These are phyloP conservation scores for Onychomys torridus DNA, from an alignment of 2,797 vertebrate genomes.

Conservation along the genomic window DNA sequence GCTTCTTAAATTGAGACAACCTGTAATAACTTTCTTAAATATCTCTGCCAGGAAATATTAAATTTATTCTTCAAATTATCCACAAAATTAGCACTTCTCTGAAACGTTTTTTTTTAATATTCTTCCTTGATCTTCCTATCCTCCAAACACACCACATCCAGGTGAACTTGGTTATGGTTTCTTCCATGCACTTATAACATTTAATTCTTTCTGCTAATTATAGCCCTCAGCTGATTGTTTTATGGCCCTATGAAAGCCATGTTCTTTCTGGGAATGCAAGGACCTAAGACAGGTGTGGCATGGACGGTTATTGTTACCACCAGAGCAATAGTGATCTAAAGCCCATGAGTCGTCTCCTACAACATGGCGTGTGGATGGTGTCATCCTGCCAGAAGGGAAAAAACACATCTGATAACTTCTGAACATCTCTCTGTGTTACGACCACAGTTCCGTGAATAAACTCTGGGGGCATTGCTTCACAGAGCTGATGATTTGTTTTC, in stretches of 20 bases:
- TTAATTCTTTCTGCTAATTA: constrained; percentile 9
- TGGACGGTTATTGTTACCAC: neutral
- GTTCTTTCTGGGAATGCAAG: neutral
- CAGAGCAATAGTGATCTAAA: neutral
- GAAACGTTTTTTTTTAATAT: neutral
- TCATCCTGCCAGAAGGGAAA: constrained; percentile 6
- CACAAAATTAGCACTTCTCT: neutral
- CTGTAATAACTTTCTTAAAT: neutral
- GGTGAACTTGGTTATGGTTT: neutral
- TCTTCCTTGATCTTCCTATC: neutral
- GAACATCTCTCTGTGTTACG: neutral
- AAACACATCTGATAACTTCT: neutral
- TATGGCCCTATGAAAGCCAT: neutral
- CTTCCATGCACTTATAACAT: neutral
- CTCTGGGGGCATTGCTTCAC: neutral
- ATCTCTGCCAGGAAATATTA: neutral
- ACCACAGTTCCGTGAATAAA: neutral
- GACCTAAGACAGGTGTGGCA: neutral
- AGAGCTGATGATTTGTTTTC: constrained; percentile 49
- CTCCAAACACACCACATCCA: neutral
- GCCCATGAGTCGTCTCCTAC: neutral
- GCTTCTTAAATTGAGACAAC: neutral
- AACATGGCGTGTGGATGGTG: neutral
- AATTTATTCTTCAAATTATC: neutral
- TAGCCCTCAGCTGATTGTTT: neutral